Evolutionary conservation across 2,888 invertebrate species (phyloP), one percentile per base, ranked within the genome.

Genomic region (Pterostichus niger): DNA sequence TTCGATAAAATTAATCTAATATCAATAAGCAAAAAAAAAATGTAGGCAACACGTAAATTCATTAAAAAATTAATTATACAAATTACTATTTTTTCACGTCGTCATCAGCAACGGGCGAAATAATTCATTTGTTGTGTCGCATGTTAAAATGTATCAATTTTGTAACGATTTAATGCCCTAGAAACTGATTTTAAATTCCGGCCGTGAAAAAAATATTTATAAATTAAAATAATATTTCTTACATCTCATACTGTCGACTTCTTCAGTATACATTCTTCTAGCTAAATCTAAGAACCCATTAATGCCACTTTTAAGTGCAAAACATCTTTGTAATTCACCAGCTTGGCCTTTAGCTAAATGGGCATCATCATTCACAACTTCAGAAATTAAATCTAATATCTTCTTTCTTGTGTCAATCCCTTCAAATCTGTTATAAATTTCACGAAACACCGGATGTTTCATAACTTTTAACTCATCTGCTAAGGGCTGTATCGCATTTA

Each of bases 241-340:
- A 94, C 94, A 91, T 86, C 91, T 92, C 88, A 97, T 94, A 85
- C 96, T 95, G 85, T 96, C 95, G 84, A 97, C 93, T 11, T 96
- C 91, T 88, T 98, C 97, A n/a, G 95, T 94, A 89, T 97, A 98
- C 0, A 95, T 94, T 87, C 94, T 93, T 85, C 98, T 91, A 5
- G 96, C 94, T 40, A 98, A 92, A 89, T 98, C 98, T 85, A 98
- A 89, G 80, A 97, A 91, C 0, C 95, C 95, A 87, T 94, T 95
- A n/a, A 95, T 91, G 44, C 93, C 93, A 0, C 93, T 91, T 89
- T 94, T 96, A 2, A 98, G 94, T 15, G 97, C 94, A 89, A 95
- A 95, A 87, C 95, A 95, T 84, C 94, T 91, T 87, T 95, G 94
- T 84, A 92, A 91, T 80, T 92, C 91, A 86, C 91, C 91, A 0